A percentile compares a stretch with the other conserved stretches of the same genome.
Conservation (phyloP, 1,140 invertebrate species). For the Zaprionus kolodkinae region DNA sequence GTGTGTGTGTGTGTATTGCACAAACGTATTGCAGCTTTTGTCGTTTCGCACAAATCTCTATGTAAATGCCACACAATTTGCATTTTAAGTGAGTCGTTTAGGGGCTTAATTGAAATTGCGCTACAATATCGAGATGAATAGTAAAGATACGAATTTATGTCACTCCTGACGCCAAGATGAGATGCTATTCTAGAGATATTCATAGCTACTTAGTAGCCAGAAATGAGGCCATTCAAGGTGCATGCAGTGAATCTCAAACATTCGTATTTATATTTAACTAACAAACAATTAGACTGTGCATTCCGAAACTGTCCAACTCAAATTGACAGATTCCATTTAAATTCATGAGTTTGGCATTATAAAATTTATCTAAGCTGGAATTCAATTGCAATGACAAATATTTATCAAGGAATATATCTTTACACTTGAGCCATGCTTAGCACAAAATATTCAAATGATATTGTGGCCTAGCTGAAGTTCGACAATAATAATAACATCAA, state of each 20-base stretch:
- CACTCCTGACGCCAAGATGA: slow-evolving; percentile 8
- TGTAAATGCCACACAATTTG: slow-evolving; percentile 73
- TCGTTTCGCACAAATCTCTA: slow-evolving; percentile 53
- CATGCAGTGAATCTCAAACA: not conserved
- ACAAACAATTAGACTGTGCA: not conserved
- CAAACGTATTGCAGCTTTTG: slow-evolving; percentile 44
- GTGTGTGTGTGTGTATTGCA: slow-evolving; percentile 19
- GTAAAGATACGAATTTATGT: slow-evolving; percentile 50
- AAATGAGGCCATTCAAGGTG: not conserved
- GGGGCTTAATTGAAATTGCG: slow-evolving; percentile 68
- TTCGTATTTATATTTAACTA: not conserved
- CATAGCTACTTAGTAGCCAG: slow-evolving; percentile 8
- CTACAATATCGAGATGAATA: slow-evolving; percentile 66
- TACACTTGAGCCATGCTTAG: not conserved
- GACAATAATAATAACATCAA: not conserved
- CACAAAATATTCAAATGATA: not conserved
- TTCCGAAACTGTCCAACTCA: not conserved
- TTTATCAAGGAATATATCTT: slow-evolving; percentile 6
- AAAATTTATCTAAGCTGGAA: not conserved
- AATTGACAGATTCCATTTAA: slow-evolving; percentile 7
- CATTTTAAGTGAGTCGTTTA: slow-evolving; percentile 81
- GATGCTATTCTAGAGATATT: slow-evolving; percentile 6
- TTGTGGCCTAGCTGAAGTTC: not conserved
- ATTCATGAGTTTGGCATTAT: not conserved
- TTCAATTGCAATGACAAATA: not conserved